Percentiles rank a stretch among this genome's conserved stretches.
phyloP scores from a whole-genome alignment of 2,888 invertebrate genomes.

The Macrosiphum euphorbiae region DNA sequence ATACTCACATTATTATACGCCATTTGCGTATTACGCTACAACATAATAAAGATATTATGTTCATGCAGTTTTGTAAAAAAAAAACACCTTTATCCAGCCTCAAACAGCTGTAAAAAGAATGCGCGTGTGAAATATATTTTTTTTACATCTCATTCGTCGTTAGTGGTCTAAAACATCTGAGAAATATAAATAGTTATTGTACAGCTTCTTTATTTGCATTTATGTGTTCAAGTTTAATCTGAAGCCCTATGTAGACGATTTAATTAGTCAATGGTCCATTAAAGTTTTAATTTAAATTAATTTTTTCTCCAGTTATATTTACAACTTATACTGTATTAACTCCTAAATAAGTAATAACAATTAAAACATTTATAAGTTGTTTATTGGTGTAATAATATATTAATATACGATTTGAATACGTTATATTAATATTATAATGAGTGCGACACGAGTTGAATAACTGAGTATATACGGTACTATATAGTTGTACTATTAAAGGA shows the following conservation, averaged over 20 bases:
- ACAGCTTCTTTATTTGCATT: slow-evolving; percentile 13
- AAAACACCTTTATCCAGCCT: slow-evolving; percentile 24
- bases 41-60: background rate
- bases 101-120: slow-evolving; percentile 54
- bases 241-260: no score
- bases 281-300: background rate
- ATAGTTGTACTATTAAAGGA: background rate
- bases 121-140: slow-evolving; percentile 49
- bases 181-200: background rate
- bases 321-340: background rate
- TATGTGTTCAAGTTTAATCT: background rate
- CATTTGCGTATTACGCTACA: background rate
- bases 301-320: background rate
- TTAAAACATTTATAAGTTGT: background rate
- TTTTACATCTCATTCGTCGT: background rate
- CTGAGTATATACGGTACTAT: background rate
- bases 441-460: background rate
- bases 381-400: background rate
- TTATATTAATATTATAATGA: background rate
- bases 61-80: background rate
- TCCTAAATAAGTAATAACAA: background rate
- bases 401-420: background rate
- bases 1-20: background rate
- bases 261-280: background rate
- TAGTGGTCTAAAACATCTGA: slow-evolving; percentile 17